Evolutionary conservation across 2,113 vertebrate species (phyloP), one percentile per base, ranked within the genome.

Genomic region (Glareola pratincola): DNA sequence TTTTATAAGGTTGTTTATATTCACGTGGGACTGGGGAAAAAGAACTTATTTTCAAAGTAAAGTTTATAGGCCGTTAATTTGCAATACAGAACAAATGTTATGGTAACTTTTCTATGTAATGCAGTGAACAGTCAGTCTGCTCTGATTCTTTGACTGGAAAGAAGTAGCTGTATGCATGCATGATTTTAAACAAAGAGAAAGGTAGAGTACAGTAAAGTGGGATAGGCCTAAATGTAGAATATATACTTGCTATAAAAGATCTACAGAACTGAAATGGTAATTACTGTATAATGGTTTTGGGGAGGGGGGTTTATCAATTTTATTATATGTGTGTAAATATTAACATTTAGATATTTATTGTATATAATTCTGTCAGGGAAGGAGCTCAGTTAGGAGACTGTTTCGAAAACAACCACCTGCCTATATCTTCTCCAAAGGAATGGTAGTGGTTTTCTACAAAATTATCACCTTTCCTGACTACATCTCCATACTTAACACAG

Each of bases 1-100:
- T 56, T 97, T 96, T 97, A 94, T 94, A 83, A 94, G 77, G 82
- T 95, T 21, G 29, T 95, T 97, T 97, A 91, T 94, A 96, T 96
- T 95, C 89, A 96, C 51, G 71, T 71, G 76, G 75, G 24, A 71
- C 86, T 95, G 39, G 73, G 50, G 14, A 90, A 64, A 93, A 94
- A 80, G 19, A 86, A 43, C 62, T 53, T 95, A 39, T 95, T 97
- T 91, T 82, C 47, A 53, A 88, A 95, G 27, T 95, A 93, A 97
- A 76, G 51, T 97, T 97, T 97, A 92, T 80, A 95, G 69, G 69
- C 78, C 73, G 92, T 88, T 95, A 95, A 90, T 96, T 97, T 87
- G 93, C 74, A 95, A 27, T 69, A 51, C 71, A 72, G 79, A 51
- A 23, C 95, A 88, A 96, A 91, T 94, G 19, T 76, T 96, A 69